Base-by-base conservation (phyloP, 2,113 vertebrate genomes). In the Lophochroa leadbeateri region DNA sequence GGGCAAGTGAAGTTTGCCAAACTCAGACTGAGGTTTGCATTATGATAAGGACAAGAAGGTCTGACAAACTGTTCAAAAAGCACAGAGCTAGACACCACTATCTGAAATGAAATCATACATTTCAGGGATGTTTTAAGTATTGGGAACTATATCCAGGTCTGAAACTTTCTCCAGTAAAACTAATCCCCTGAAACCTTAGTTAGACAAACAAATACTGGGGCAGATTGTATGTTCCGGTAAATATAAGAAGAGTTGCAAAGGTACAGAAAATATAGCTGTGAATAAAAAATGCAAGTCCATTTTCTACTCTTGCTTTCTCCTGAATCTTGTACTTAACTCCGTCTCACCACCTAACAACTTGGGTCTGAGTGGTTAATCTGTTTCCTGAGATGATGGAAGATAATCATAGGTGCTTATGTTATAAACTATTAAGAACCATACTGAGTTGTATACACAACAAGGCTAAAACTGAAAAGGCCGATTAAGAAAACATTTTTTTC, bases 101-200 rank as follows among this genome's bases (percentile, higher is more conserved):
- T 27, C 11, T 71, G 19, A 57, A 57, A 57, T 21, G 55, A 57
- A 57, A 63, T 46, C 25, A 9, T 5, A 9, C 0, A 1, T 58
- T 69, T 94, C 55, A 44, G 64, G 52, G 47, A 17, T 1, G 0
- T 50, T 60, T 70, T 29, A 71, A 55, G 50, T 13, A 47, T 14
- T 0, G 0, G 37, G 44, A 74, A 20, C 7, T 47, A 7, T 18
- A 44, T 3, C 13, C 60, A 70, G 31, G 21, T 33, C 43, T 82
- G 18, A 94, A 88, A 60, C 25, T 41, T 87, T n/a, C 27, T n/a
- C 4, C 7, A 25, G 18, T 17, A 44, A 86, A 86, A 52, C 3
- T 15, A 43, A 35, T 37, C 24, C 52, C 49, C n/a, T 88, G 72
- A 80, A 88, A 41, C 3, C 0, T 2, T 69, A 25, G n/a, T 27